Conservation (phyloP, 2,797 vertebrate genomes). For the Cirrhinus mrigala region DNA sequence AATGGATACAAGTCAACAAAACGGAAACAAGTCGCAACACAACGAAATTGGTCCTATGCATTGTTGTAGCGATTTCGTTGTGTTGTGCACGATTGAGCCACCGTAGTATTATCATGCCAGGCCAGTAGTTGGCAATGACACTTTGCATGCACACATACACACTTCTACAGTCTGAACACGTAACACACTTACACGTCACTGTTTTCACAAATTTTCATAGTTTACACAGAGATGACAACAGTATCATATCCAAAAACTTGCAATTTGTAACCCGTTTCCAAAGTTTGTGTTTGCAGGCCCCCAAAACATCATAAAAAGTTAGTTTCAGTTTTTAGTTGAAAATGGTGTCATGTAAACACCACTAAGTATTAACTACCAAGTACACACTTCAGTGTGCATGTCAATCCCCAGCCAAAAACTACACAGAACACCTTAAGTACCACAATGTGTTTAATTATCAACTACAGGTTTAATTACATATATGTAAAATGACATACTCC, state of each 20-base stretch:
- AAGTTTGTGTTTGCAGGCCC: background rate
- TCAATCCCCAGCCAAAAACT: too few relatives aligned
- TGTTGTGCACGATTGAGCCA: background rate
- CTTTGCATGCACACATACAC: background rate
- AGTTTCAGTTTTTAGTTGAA: background rate
- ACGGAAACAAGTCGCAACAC: background rate
- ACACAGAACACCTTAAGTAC: too few relatives aligned
- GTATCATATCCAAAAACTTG: background rate
- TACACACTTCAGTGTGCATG: background rate
- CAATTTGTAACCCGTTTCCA: background rate
- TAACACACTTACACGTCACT: background rate
- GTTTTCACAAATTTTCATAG: background rate
- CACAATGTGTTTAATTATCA: too few relatives aligned
- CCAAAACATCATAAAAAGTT: accelerated
- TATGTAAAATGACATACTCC: too few relatives aligned
- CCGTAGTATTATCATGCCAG: background rate
- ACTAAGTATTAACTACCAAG: background rate
- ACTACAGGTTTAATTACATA: too few relatives aligned
- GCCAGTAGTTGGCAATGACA: background rate
- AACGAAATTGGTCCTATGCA: background rate
- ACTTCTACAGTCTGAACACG: background rate
- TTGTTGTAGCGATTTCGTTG: too few relatives aligned
- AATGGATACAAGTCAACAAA: too few relatives aligned
- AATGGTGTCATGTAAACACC: background rate
- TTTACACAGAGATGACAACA: background rate